A percentile compares a stretch with the other conserved stretches of the same genome.
phyloP scores from a whole-genome alignment of 2,113 vertebrate species.

The Indicator maculatus region DNA sequence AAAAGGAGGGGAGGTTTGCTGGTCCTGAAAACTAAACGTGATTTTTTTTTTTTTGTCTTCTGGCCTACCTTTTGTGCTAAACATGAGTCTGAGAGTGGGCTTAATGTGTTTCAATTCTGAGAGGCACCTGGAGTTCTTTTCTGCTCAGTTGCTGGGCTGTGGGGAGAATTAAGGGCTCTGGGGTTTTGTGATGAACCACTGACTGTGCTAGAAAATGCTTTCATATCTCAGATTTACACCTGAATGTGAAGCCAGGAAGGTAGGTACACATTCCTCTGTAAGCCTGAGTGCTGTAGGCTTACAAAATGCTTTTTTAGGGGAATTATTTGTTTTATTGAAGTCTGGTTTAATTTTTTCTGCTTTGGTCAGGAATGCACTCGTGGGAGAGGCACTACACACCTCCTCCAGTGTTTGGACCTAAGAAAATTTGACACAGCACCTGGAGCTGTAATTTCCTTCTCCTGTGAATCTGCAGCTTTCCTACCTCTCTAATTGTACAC shows the following conservation, averaged over 20 bases:
- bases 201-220: not conserved
- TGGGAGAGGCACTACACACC: not conserved
- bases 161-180: not conserved
- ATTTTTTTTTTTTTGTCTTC: not conserved
- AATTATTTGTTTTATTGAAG: not conserved
- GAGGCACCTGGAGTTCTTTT: not conserved
- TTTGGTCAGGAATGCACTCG: not conserved
- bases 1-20: rapidly evolving
- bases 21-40: rapidly evolving
- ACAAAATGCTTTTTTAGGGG: not conserved
- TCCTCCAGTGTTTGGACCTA: not conserved
- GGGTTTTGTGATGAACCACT: not conserved
- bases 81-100: rapidly evolving
- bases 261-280: not conserved
- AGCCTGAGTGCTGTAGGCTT: not conserved
- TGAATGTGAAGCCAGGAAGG: not conserved
- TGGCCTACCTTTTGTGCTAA: rapidly evolving
- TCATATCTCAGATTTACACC: not conserved
- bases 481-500: not conserved
- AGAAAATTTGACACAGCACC: not conserved
- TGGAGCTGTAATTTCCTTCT: not conserved
- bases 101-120: not conserved
- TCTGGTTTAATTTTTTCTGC: not conserved
- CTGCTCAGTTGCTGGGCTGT: rapidly evolving
- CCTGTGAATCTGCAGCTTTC: not conserved